phyloP scores from a whole-genome alignment of 1,140 invertebrate species.

The Aplysia californica region DNA sequence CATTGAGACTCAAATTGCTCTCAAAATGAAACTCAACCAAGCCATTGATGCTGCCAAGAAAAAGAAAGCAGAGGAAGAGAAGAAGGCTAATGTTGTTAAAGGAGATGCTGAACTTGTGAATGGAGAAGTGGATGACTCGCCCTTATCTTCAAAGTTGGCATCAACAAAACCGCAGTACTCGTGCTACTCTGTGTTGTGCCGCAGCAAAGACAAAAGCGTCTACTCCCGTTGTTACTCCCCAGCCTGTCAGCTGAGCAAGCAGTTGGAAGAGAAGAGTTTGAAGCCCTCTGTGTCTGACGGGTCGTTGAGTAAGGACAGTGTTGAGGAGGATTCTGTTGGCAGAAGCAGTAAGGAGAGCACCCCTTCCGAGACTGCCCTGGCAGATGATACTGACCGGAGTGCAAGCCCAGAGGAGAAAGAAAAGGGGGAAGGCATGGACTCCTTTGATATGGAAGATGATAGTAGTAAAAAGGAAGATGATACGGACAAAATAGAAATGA shows the following conservation, averaged over 20 bases:
- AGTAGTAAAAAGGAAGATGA: background rate
- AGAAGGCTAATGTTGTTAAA: background rate
- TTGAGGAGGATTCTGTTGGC: background rate
- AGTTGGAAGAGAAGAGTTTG: background rate
- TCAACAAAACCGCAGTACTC: background rate
- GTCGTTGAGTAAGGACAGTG: too few relatives aligned
- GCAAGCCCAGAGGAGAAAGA: conserved; percentile 8
- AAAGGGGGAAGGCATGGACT: background rate
- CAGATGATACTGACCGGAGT: too few relatives aligned
- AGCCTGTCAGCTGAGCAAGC: conserved; percentile 22
- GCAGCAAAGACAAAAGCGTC: background rate
- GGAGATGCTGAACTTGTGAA: conserved; percentile 17
- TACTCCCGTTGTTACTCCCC: conserved; percentile 35
- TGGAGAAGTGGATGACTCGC: background rate
- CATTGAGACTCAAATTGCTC: conserved; percentile 57
- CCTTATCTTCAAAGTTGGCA: background rate
- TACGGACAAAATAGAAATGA: background rate
- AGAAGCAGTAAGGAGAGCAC: conserved; percentile 31
- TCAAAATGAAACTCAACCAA: conserved; percentile 39
- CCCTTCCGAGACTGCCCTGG: too few relatives aligned
- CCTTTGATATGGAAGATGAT: background rate
- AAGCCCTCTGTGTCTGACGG: too few relatives aligned
- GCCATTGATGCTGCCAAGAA: conserved; percentile 12
- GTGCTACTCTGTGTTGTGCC: conserved; percentile 38
- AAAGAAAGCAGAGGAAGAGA: background rate